Evolutionary conservation across 2,113 vertebrate genomes (phyloP), one percentile per base, ranked within the genome.

Genomic region (Salminus brasiliensis): DNA sequence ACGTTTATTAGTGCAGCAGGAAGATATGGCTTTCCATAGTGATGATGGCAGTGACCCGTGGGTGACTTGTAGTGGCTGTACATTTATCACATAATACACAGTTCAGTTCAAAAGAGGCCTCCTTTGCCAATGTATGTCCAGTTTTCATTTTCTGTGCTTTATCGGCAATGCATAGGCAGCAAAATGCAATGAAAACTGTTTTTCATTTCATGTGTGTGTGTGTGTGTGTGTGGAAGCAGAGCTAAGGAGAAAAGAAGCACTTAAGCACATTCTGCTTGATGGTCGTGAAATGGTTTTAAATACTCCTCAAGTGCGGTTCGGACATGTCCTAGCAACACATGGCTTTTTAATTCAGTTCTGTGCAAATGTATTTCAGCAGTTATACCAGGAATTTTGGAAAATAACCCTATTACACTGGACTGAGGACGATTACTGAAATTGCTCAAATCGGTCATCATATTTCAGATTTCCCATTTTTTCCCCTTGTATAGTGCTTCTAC

Each of bases 351-450:
- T 59, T 0, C 2, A 41, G 16, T 60, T 60, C 60, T 62, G 29
- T 45, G 41, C 6, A 32, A 29, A 74, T 27, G 30, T 5, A 43
- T 74, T 74, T 60, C 53, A 16, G 39, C 43, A 6, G 34, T 39
- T 25, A 52, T 29, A 66, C 11, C 49, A 49, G 27, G 8, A 15
- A n/a, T n/a, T 18, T 15, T 25, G 47, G 21, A 69, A 78, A 52
- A 23, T 52, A 52, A 30, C 25, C 39, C 1, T 34, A 74, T 62
- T 69, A 59, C n/a, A 9, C 47, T 55, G 47, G 49, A 25, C 52
- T 23, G 52, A n/a, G 18, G 16, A 30, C 62, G 21, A 75, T 74
- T 62, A 30, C 16, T 63, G 27, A 49, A 74, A 49, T 62, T 18
- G 7, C 47, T 7, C 6, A 32, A 52, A 36, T 23, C 10, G 21